phyloP scores from a whole-genome alignment of 2,888 invertebrate species.

The Sinelater perroti region DNA sequence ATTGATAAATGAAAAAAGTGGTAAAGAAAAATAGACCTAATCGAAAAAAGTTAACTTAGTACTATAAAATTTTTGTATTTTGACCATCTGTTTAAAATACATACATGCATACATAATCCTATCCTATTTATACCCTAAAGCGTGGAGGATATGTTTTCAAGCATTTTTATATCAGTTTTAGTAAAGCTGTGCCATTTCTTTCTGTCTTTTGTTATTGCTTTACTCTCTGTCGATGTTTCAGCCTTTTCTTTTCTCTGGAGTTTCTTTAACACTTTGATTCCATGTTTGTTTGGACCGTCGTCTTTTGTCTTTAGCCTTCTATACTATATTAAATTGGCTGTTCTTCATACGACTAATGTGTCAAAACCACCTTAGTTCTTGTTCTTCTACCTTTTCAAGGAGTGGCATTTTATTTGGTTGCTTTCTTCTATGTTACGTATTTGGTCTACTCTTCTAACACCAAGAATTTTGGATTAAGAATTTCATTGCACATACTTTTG shows the following conservation, averaged over 20 bases:
- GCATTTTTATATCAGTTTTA: not conserved
- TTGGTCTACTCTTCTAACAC: no score
- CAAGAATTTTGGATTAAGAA: no score
- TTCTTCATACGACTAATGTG: not conserved
- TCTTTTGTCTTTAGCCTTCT: not conserved
- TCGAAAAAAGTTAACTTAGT: no score
- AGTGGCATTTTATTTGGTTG: no score
- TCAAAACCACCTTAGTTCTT: not conserved
- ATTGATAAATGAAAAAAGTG: no score
- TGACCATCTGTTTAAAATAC: no score
- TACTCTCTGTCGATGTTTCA: not conserved
- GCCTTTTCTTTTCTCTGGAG: not conserved
- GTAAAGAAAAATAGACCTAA: no score
- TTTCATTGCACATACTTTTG: no score
- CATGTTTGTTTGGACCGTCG: not conserved
- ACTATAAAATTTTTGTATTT: no score
- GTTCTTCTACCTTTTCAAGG: no score
- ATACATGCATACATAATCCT: not conserved
- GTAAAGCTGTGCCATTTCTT: not conserved
- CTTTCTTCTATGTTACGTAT: no score
- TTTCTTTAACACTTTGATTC: not conserved
- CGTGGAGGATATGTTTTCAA: not conserved
- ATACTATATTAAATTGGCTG: not conserved
- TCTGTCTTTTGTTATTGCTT: not conserved
- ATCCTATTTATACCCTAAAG: no score